Evolutionary conservation across 2,113 vertebrate genomes (phyloP).

Genomic region (Ciconia maguari): DNA sequence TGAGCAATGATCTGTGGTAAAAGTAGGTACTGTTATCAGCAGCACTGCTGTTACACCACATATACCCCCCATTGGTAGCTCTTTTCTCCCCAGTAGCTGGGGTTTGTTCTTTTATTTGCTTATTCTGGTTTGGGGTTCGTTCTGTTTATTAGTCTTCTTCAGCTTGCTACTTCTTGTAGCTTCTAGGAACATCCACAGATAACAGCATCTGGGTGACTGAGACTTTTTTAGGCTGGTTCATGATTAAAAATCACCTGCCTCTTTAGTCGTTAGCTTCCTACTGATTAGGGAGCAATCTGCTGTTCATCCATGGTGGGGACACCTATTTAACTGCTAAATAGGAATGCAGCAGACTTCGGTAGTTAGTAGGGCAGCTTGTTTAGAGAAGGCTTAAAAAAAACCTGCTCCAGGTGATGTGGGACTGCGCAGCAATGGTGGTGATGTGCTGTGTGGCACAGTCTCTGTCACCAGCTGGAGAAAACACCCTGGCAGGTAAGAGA

Average conservation of each 20-base stretch:
- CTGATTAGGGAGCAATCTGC: not conserved
- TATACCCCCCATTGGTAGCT: rapidly evolving
- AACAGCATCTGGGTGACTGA: not conserved
- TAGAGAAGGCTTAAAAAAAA: not conserved
- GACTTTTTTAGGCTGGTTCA: not conserved
- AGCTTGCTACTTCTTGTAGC: not conserved
- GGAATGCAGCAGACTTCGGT: not conserved
- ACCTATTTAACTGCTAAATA: not conserved
- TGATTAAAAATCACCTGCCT: not conserved
- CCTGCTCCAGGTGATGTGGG: not conserved
- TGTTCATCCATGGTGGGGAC: not conserved
- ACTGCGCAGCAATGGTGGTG: not conserved
- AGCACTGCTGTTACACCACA: not conserved
- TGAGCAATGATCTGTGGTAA: not conserved
- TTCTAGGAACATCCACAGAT: not conserved
- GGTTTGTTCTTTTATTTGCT: not conserved
- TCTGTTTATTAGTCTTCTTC: not conserved
- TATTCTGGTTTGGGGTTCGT: not conserved
- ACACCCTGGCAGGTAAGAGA: not conserved
- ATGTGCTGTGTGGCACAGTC: rapidly evolving
- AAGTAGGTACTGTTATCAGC: not conserved
- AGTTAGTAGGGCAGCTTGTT: not conserved
- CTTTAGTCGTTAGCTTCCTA: not conserved
- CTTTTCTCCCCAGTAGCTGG: not conserved
- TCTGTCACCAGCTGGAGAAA: not conserved